Evolutionary conservation across 2,113 vertebrate genomes (phyloP).

Genomic region (Psittacus erithacus): DNA sequence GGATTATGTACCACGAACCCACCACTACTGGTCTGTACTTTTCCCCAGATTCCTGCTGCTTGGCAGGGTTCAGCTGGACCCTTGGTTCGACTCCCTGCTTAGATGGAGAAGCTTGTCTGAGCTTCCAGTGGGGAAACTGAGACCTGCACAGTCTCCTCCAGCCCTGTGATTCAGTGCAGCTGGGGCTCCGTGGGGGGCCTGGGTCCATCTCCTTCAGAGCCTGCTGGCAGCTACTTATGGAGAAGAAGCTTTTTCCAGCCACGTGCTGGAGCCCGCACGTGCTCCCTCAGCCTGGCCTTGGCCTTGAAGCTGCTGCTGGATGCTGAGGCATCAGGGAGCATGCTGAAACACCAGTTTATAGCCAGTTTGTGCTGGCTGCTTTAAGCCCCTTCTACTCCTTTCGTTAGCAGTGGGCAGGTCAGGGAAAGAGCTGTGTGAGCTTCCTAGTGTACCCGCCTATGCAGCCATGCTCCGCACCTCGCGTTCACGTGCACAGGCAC

Average conservation of each 20-base stretch:
- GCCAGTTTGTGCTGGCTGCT: neutral
- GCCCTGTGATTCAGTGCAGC: neutral
- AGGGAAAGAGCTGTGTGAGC: neutral
- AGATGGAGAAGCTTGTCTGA: neutral
- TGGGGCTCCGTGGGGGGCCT: neutral
- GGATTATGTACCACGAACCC: neutral
- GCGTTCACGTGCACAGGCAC: rapidly evolving
- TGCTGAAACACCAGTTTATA: neutral
- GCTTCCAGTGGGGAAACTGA: neutral
- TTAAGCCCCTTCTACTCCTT: neutral
- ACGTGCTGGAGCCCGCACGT: rapidly evolving
- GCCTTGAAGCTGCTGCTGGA: neutral
- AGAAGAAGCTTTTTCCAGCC: neutral
- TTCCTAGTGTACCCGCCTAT: neutral
- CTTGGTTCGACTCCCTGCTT: neutral
- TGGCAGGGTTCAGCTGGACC: neutral
- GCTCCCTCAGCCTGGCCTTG: neutral
- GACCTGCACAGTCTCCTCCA: neutral
- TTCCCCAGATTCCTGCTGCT: neutral
- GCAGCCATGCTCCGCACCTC: neutral
- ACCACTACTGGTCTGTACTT: neutral
- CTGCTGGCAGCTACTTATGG: neutral
- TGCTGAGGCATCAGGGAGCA: neutral
- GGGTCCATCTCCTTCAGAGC: rapidly evolving
- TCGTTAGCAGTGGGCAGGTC: neutral